phyloP scores from a whole-genome alignment of 2,888 invertebrate species.

The Acleris laterana region DNA sequence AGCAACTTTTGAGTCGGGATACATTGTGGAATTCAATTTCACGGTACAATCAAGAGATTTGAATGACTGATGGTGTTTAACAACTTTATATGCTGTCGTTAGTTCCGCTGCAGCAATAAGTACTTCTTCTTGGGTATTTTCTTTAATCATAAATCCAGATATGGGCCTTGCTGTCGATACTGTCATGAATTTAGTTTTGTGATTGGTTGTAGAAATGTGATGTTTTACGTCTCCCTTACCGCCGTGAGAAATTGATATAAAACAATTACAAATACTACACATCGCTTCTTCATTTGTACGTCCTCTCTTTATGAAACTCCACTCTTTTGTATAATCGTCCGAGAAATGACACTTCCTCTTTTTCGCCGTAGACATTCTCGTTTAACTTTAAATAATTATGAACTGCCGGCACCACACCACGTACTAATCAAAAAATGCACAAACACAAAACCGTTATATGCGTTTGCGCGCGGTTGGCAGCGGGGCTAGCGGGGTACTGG shows the following conservation, averaged over 20 bases:
- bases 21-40: conserved; percentile 30
- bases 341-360: conserved; percentile 28
- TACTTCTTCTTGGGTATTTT: conserved; percentile 20
- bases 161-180: conserved; percentile 19
- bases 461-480: conserved; percentile 15
- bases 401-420: conserved; percentile 11
- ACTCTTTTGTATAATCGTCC: conserved; percentile 29
- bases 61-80: conserved; percentile 36
- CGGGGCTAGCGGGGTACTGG: conserved; percentile 4
- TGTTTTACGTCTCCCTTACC: conserved; percentile 26
- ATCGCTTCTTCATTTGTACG: conserved; percentile 24
- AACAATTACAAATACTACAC: conserved; percentile 24
- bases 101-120: conserved; percentile 20
- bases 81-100: conserved; percentile 22
- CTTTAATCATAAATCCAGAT: conserved; percentile 19
- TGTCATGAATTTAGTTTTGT: conserved; percentile 20
- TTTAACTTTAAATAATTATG: conserved; percentile 15
- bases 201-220: conserved; percentile 24
- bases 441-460: conserved; percentile 15
- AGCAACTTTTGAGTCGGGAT: conserved; percentile 34
- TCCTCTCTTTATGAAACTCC: conserved; percentile 29
- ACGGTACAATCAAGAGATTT: conserved; percentile 35
- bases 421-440: conserved; percentile 17
- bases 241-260: conserved; percentile 23
- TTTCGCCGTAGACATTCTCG: conserved; percentile 18